These are phyloP conservation scores for Heteromormyrus szaboi DNA, from an alignment of 2,797 vertebrate genomes.

Conservation along the genomic window DNA sequence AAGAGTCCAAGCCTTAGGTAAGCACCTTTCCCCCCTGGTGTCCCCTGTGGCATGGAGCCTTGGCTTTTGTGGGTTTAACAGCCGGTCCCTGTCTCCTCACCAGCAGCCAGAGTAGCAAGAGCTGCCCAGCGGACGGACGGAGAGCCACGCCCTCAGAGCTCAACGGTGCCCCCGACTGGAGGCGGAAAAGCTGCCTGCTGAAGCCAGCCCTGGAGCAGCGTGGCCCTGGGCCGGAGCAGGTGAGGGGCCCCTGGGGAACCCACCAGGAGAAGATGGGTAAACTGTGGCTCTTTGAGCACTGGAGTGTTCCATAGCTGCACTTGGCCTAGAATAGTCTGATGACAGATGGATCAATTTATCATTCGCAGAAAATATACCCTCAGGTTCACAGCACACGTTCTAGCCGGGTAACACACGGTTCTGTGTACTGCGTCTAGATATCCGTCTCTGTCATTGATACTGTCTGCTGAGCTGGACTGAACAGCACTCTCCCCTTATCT, in stretches of 20 bases:
- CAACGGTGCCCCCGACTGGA: constrained; percentile 72
- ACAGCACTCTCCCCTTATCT: background rate
- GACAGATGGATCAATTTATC: background rate
- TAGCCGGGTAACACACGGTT: background rate
- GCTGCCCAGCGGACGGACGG: constrained; percentile 60
- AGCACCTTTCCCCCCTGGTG: background rate
- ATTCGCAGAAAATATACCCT: background rate
- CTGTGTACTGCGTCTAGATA: background rate
- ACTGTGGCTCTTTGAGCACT: background rate
- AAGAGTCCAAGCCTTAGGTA: constrained; percentile 56
- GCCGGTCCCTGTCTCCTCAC: background rate
- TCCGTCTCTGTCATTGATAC: background rate
- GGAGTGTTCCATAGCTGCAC: background rate
- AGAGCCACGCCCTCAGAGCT: constrained; percentile 60
- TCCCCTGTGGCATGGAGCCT: background rate
- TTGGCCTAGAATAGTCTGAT: background rate
- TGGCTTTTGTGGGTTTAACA: background rate
- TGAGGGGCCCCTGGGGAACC: constrained; percentile 27
- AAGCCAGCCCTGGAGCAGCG: constrained; percentile 63
- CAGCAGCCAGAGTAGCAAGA: constrained; percentile 60
- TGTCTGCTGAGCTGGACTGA: background rate
- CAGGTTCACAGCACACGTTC: background rate
- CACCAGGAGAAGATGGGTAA: background rate
- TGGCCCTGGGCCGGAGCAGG: constrained; percentile 61
- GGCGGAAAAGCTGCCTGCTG: constrained; percentile 57